phyloP scores from a whole-genome alignment of 2,797 vertebrate genomes.

The Craterocephalus amniculus region DNA sequence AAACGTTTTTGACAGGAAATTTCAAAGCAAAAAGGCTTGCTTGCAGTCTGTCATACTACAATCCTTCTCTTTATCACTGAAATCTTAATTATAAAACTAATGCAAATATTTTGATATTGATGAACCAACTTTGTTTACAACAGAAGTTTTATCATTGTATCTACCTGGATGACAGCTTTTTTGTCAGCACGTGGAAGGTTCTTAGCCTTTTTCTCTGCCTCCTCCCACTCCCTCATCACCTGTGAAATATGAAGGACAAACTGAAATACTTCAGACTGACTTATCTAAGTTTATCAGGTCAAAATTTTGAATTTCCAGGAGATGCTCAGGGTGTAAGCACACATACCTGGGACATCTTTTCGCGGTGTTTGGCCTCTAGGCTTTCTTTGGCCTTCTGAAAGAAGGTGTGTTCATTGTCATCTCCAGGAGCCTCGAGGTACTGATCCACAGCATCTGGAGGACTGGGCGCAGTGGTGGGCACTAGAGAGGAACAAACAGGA shows the following conservation, averaged over 20 bases:
- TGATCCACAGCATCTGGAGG: constrained; percentile 93
- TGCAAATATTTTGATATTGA: background rate
- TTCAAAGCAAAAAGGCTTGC: no score
- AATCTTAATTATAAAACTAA: background rate
- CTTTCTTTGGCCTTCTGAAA: constrained; percentile 98
- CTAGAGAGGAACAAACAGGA: constrained; percentile 69
- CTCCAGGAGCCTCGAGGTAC: constrained; percentile 92
- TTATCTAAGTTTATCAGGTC: background rate
- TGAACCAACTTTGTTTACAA: background rate
- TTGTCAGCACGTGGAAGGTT: constrained; percentile 94
- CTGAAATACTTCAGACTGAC: background rate
- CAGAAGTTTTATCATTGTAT: background rate
- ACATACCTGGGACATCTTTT: constrained; percentile 94
- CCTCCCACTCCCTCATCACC: constrained; percentile 99
- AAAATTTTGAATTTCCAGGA: background rate
- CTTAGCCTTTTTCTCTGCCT: constrained; percentile 94
- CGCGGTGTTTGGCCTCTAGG: constrained; percentile 94
- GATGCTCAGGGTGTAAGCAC: background rate
- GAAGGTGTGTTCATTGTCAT: constrained; percentile 92
- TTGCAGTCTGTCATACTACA: background rate
- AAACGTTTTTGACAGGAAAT: background rate
- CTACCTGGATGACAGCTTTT: constrained; percentile 98
- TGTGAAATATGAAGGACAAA: constrained; percentile 54
- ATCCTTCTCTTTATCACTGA: background rate
- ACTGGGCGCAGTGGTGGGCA: constrained; percentile 94